phyloP scores from a whole-genome alignment of 2,888 invertebrate genomes.

The Coremacera marginata region DNA sequence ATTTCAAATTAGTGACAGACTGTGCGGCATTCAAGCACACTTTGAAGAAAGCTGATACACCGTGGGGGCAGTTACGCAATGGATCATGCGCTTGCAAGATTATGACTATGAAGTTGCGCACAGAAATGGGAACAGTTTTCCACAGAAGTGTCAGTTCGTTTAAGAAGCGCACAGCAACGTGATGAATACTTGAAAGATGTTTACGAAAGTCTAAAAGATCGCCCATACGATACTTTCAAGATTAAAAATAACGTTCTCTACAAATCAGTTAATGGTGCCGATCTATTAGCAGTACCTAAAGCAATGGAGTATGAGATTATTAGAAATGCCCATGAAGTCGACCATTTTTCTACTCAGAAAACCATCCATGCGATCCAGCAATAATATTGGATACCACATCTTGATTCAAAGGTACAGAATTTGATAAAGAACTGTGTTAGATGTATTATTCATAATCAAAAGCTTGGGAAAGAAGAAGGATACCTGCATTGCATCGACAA shows the following conservation, averaged over 20 bases:
- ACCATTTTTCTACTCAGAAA: too few species aligned
- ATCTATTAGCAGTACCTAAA: not conserved
- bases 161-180: not conserved
- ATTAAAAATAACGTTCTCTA: not conserved
- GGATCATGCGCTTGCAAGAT: not conserved
- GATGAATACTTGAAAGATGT: not conserved
- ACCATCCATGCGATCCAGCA: too few species aligned
- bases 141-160: not conserved
- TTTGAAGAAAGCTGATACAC: not conserved
- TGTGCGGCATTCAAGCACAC: constrained; percentile 11
- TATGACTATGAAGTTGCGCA: not conserved
- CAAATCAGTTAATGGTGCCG: too few species aligned
- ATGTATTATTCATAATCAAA: constrained; percentile 35
- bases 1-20: not conserved
- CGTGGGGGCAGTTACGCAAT: not conserved
- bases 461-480: not conserved
- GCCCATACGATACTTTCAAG: not conserved
- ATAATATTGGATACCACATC: not conserved
- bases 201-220: not conserved
- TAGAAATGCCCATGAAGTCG: not conserved
- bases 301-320: not conserved
- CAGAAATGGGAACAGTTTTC: not conserved
- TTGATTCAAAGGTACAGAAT: not conserved
- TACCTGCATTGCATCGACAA: not conserved
- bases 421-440: not conserved